Evolutionary conservation across 2,888 invertebrate species (phyloP).

Genomic region (Smittia sp.): DNA sequence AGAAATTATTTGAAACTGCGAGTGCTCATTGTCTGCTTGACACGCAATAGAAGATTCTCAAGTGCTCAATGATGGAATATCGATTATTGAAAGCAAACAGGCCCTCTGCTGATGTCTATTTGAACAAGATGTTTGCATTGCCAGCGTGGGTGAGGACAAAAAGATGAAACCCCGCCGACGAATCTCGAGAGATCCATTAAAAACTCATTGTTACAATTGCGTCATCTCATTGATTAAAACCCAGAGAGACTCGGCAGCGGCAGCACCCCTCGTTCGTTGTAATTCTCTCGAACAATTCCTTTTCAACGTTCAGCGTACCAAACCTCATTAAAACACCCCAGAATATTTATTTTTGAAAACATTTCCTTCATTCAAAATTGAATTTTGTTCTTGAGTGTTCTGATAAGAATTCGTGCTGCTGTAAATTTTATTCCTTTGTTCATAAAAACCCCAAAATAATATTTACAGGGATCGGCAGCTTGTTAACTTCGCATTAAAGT

Average conservation of each 20-base stretch:
- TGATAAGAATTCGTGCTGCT: neutral
- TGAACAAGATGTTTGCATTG: neutral
- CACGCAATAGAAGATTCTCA: neutral
- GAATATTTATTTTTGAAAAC: neutral
- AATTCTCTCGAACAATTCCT: neutral
- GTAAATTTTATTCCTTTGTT: slow-evolving; percentile 12
- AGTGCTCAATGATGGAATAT: neutral
- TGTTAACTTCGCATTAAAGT: too few species aligned
- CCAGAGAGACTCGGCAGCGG: neutral
- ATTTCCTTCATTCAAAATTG: neutral
- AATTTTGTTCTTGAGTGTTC: neutral
- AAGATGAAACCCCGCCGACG: neutral
- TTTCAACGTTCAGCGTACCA: neutral
- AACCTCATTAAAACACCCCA: neutral
- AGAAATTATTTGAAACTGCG: neutral
- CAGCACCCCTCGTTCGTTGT: neutral
- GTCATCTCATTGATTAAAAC: neutral
- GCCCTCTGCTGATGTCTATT: neutral
- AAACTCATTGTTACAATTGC: neutral
- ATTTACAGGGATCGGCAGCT: neutral
- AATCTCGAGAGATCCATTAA: slow-evolving; percentile 4
- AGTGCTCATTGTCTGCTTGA: neutral
- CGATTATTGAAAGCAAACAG: slow-evolving; percentile 35
- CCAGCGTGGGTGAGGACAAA: neutral
- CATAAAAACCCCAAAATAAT: neutral